phyloP scores from a whole-genome alignment of 2,888 invertebrate genomes.

The Pollenia griseotomentosa region DNA sequence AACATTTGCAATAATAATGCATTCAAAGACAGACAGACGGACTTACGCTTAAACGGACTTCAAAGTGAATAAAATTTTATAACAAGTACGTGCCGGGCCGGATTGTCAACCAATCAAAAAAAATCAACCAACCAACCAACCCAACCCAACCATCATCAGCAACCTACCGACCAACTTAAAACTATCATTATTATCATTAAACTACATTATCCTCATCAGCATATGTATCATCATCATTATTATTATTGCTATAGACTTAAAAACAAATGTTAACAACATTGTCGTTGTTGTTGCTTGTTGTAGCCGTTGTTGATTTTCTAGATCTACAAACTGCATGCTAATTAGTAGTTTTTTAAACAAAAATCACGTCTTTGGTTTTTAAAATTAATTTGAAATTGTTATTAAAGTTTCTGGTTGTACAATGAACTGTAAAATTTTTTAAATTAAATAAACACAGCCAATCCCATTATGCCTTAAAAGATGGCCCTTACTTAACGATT shows the following conservation, averaged over 20 bases:
- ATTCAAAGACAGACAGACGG: conserved; percentile 25
- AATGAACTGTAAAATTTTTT: conserved; percentile 38
- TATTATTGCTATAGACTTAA: conserved; percentile 40
- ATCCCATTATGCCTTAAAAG: background rate
- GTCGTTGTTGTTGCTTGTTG: conserved; percentile 27
- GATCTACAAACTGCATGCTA: conserved; percentile 64
- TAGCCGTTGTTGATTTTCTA: conserved; percentile 37
- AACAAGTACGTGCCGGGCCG: conserved; percentile 54
- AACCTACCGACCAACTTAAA: conserved; percentile 69
- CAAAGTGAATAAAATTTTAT: conserved; percentile 47
- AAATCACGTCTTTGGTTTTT: conserved; percentile 48
- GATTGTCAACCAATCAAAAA: conserved; percentile 52
- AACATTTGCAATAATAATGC: conserved; percentile 62
- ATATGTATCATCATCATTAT: conserved; percentile 18
- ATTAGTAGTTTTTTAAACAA: conserved; percentile 55
- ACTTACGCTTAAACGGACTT: conserved; percentile 51
- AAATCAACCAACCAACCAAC: conserved; percentile 34
- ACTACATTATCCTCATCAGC: conserved; percentile 1
- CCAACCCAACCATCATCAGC: conserved; percentile 17
- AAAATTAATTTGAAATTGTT: conserved; percentile 48
- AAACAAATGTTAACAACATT: conserved; percentile 30
- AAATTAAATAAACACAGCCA: background rate
- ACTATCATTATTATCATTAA: conserved; percentile 35
- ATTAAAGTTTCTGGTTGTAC: conserved; percentile 21
- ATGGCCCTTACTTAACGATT: background rate